Conservation (phyloP, 2,113 vertebrate genomes). For the Mustela nigripes region DNA sequence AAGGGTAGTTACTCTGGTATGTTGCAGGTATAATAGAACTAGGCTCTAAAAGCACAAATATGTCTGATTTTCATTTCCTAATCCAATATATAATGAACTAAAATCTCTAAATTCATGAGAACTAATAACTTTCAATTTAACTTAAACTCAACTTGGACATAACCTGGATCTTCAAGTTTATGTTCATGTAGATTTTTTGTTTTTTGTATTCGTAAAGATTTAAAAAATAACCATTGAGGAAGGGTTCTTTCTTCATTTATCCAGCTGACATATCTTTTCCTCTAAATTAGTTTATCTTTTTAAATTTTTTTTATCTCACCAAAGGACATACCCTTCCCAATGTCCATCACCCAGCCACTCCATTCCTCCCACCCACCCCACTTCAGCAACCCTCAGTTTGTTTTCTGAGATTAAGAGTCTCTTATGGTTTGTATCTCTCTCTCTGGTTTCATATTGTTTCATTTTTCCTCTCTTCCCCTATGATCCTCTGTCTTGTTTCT, state of each 20-base stretch:
- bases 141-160: not conserved
- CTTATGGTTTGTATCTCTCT: no score
- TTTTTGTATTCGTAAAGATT: not conserved
- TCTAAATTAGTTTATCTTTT: not conserved
- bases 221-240: not conserved
- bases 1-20: not conserved
- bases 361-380: no score
- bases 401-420: no score
- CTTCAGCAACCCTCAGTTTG: no score
- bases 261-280: not conserved
- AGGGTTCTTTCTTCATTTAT: not conserved
- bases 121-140: not conserved
- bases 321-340: no score
- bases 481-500: no score
- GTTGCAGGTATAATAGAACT: not conserved
- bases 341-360: no score
- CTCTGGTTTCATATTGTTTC: no score
- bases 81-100: not conserved
- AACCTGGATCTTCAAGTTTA: not conserved
- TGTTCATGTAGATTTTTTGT: not conserved
- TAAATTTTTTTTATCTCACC: no score
- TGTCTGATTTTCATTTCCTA: not conserved
- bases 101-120: not conserved
- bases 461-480: no score
- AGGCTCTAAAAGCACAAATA: constrained; percentile 5